Evolutionary conservation across 2,888 invertebrate genomes (phyloP), one percentile per base, ranked within the genome.

Genomic region (Phrixothrix hirtus): DNA sequence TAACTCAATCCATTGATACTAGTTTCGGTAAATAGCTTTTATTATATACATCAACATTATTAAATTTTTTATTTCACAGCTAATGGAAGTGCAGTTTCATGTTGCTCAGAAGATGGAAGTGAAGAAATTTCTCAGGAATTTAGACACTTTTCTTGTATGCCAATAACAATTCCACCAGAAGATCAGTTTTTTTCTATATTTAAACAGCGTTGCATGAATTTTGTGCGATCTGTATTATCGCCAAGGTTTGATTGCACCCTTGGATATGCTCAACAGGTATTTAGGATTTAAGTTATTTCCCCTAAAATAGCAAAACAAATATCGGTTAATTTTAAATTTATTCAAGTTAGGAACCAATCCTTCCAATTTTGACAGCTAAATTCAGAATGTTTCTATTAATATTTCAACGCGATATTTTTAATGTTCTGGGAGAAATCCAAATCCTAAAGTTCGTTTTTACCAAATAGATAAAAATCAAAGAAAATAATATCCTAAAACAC

Each of bases 241-340:
- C 87, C 88, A 0, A 75, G 81, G 51, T 74, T 78, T 9, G 85
- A 87, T 61, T 89, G 89, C 59, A 80, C 81, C 1, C 77, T 86
- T 15, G 84, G 88, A 7, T 87, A 86, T 69, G 86, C 85, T 13
- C 85, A 85, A 62, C 88, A 87, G 77, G 85, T 86, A 56, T 67
- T 43, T 68, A 10, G 5, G 12, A 12, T 26, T 44, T 15, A 9
- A 2, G 13, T 21, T 7, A 21, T 21, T 7, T 21, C 7, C 7
- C 3, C 3, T 5, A 21, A 5, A 21, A 5, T 21, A 21, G 21
- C 21, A 21, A 5, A 5, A 21, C 21, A 7, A 5, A 5, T 21
- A 21, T 21, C 21, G 21, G 21, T 21, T 21, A n/a, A n/a, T n/a
- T n/a, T n/a, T n/a, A n/a, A n/a, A n/a, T n/a, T n/a, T n/a, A n/a